A percentile compares a stretch with the other conserved stretches of the same genome.
phyloP scores from a whole-genome alignment of 2,888 invertebrate species.

The Oegoconia quadripuncta region DNA sequence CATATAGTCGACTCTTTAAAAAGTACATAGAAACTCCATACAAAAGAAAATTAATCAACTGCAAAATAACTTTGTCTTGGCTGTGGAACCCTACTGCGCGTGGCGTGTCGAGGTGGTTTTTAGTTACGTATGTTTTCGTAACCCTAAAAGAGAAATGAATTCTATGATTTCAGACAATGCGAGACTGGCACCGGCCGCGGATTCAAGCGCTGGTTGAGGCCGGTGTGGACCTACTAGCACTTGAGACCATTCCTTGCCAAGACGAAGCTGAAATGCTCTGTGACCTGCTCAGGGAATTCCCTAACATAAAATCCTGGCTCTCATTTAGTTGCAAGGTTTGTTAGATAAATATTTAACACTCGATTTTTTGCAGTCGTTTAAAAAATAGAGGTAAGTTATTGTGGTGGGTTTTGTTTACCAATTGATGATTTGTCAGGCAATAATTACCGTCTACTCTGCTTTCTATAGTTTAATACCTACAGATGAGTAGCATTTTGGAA shows the following conservation, averaged over 20 bases:
- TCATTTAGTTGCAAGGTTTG: conserved; percentile 91
- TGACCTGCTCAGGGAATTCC: conserved; percentile 88
- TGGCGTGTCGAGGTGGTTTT: background rate
- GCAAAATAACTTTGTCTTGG: no score
- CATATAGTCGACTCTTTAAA: no score
- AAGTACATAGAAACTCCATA: no score
- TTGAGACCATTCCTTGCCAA: conserved; percentile 95
- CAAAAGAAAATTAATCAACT: no score
- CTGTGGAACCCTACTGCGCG: no score
- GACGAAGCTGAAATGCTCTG: conserved; percentile 91
- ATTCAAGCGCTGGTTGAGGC: conserved; percentile 88
- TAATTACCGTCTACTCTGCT: no score
- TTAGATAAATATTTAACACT: background rate
- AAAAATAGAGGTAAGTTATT: no score
- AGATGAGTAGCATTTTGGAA: no score
- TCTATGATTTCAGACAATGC: conserved; percentile 73
- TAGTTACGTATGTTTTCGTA: background rate
- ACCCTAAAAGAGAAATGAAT: background rate
- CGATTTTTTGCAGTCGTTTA: background rate
- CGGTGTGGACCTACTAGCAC: conserved; percentile 90
- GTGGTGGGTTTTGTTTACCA: no score
- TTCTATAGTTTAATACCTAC: no score
- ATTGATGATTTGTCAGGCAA: background rate
- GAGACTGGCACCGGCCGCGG: conserved; percentile 91
- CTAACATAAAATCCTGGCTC: conserved; percentile 90